Evolutionary conservation across 2,113 vertebrate genomes (phyloP).

Genomic region (Sinosuthora webbiana): DNA sequence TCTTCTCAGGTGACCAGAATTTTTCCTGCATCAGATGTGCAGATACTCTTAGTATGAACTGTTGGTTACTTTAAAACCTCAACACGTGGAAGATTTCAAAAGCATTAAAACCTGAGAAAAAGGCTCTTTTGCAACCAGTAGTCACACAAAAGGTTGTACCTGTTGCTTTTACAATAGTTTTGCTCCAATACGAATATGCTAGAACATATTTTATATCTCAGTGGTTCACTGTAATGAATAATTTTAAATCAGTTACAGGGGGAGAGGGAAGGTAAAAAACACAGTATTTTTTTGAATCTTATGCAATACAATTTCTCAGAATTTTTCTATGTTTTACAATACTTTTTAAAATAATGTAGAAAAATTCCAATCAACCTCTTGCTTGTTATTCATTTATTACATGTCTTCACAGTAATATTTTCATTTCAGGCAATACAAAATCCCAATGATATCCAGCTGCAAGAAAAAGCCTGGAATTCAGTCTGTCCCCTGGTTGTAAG

Average conservation of each 20-base stretch:
- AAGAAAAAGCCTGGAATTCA: conserved; percentile 94
- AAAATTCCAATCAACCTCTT: background rate
- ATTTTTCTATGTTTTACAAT: background rate
- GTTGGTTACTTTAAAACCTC: background rate
- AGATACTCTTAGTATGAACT: background rate
- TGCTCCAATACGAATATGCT: background rate
- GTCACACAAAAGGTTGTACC: background rate
- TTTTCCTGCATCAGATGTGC: background rate
- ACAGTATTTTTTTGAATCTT: background rate
- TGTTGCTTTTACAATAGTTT: background rate
- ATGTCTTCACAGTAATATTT: background rate
- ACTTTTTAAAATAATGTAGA: background rate
- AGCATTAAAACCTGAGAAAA: background rate
- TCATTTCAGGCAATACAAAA: conserved; percentile 93
- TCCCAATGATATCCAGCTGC: conserved; percentile 87
- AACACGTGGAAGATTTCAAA: background rate
- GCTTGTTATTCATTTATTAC: background rate
- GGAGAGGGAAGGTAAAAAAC: background rate
- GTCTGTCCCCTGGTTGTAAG: conserved; percentile 95
- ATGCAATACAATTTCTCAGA: background rate
- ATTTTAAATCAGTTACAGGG: background rate
- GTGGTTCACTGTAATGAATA: background rate
- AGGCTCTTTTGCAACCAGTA: background rate
- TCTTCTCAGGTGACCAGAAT: background rate
- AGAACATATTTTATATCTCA: background rate